Base-by-base conservation (phyloP, 2,113 vertebrate genomes). In the Charina bottae region DNA sequence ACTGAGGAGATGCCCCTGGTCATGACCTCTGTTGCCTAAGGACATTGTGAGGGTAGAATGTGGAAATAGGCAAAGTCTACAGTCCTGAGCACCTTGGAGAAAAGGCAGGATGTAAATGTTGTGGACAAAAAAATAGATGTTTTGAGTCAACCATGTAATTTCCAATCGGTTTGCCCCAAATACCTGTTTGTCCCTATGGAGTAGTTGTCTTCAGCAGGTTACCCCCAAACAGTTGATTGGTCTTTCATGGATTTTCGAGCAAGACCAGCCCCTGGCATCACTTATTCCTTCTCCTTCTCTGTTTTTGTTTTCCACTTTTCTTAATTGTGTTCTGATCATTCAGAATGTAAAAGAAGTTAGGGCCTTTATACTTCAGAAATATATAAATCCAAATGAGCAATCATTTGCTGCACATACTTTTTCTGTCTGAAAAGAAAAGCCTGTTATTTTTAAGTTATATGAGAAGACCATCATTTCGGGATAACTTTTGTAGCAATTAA, bases 391-490 rank as follows among this genome's bases (percentile, higher is more conserved):
- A n/a, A 88, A 55, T 93, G 17, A 37, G 7, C 92, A 8, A 68
- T 94, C 68, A 87, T 87, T 78, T 92, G 86, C 68, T 89, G 2
- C 78, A 85, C 10, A 92, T 92, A 60, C 19, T 92, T 62, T 24
- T 54, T 46, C n/a, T 62, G 93, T 78, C 91, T 89, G 93, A 91
- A 93, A 23, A 93, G 26, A 53, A 95, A 83, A 56, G 13, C 85
- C 78, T 84, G 56, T 28, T 53, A 58, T 87, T 95, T 78, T 58
- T 1, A 89, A 95, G n/a, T 95, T 87, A n/a, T 85, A 93, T 88
- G 92, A 92, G 93, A 94, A 95, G 94, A 87, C 26, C 54, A 21
- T 90, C 89, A 89, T 91, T 96, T 94, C 91, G 90, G 92, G 94
- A 83, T 92, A 33, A 60, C 72, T 89, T 94, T 89, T 93, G 84